Evolutionary conservation across 2,888 invertebrate species (phyloP).

Genomic region (Lasioglossum malachurum): DNA sequence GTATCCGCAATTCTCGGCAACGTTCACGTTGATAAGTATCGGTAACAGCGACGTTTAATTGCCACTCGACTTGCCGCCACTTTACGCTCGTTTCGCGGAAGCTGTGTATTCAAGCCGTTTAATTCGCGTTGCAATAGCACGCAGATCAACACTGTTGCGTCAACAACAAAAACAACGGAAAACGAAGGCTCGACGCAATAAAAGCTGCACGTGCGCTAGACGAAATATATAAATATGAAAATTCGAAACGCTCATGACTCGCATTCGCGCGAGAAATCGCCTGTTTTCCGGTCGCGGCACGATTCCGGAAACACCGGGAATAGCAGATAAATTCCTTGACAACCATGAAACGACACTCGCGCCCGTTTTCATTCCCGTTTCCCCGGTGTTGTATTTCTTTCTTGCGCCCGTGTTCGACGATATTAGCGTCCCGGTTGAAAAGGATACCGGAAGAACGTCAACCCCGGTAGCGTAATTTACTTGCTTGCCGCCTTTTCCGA

Average conservation of each 20-base stretch:
- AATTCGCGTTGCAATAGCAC: neutral
- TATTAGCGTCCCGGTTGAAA: constrained; percentile 62
- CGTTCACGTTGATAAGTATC: neutral
- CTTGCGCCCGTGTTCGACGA: constrained; percentile 43
- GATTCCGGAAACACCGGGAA: constrained; percentile 5
- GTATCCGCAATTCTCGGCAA: neutral
- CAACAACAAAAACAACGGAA: neutral
- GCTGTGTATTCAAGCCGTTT: neutral
- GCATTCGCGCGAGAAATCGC: neutral
- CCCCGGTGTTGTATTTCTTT: constrained; percentile 27
- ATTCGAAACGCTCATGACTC: neutral
- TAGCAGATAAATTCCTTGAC: constrained; percentile 31
- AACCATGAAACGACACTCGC: constrained; percentile 15
- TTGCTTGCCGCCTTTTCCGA: constrained; percentile 65
- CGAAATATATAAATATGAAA: neutral
- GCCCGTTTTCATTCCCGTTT: constrained; percentile 21
- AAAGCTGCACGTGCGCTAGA: neutral
- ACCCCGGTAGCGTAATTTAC: constrained; percentile 67
- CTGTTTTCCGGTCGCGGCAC: constrained; percentile 1
- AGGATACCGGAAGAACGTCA: constrained; percentile 65
- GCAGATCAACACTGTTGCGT: neutral
- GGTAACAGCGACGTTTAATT: neutral
- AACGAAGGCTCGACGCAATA: neutral
- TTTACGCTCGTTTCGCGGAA: neutral
- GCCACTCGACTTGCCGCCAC: neutral